Base-by-base conservation (phyloP, 1,140 invertebrate species). In the Rhopalosiphum padi region DNA sequence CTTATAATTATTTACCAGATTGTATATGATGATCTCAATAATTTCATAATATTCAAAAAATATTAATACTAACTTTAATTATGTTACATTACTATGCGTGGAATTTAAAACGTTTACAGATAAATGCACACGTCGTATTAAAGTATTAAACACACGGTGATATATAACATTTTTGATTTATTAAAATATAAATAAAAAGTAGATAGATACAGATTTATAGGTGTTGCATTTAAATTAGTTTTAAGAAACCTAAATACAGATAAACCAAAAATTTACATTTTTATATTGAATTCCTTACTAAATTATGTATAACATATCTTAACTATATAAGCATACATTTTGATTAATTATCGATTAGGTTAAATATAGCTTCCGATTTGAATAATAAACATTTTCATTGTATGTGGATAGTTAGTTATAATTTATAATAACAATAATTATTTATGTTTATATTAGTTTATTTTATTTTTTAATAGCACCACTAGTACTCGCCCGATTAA, bases 401-500 rank as follows among this genome's bases (percentile, higher is more conserved):
- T 60, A 68, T 30, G 30, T 15, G 22, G 5, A 15, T 30, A 30
- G 25, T 68, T n/a, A 2, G 11, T 77, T n/a, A 77, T 77, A 77
- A 77, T 0, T 51, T 51, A 51, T 18, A 18, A 51, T 51, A 77
- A 35, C 15, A 6, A 5, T n/a, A 21, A n/a, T n/a, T 86, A 86
- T 86, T 30, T 86, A 82, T 18, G 77, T 35, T 82, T 35, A 35
- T 21, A 37, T 30, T n/a, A 51, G 18, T 51, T 83, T 18, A 21
- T 55, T 30, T 51, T 68, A 55, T 35, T 46, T 22, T 87, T 85
- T 85, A 88, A n/a, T 90, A 94, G 86, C n/a, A 77, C 77, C 30
- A 23, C 93, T 37, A 94, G 93, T 46, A 60, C 48, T 41, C 91
- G 94, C 55, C 48, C 90, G 0, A 92, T 93, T 30, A 94, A 93